Conservation (phyloP, 2,797 vertebrate species). For the Dendrocincla tyrannina region DNA sequence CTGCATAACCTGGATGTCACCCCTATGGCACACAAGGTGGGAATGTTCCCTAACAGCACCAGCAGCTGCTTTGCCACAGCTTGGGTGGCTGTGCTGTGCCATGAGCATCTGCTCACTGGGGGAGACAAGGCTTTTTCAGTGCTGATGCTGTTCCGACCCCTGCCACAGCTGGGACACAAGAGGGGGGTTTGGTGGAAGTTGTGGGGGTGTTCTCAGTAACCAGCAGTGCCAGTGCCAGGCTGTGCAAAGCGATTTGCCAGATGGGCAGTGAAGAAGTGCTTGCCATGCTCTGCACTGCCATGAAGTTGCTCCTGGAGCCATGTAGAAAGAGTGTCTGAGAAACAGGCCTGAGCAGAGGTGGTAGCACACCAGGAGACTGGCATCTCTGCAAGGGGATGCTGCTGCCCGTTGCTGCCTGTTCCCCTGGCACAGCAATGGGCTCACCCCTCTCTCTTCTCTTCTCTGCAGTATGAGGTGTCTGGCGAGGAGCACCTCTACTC, state of each 20-base stretch:
- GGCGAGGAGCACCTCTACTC: constrained; percentile 91
- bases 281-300: fast-evolving
- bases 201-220: neutral
- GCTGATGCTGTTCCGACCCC: neutral
- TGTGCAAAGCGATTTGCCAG: fast-evolving
- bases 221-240: neutral
- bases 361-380: fast-evolving
- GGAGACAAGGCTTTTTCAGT: neutral
- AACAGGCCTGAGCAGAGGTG: fast-evolving
- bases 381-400: fast-evolving
- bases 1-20: neutral
- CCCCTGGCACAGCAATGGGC: fast-evolving
- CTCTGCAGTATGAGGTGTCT: constrained; percentile 80
- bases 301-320: neutral
- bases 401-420: neutral
- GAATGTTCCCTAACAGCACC: neutral
- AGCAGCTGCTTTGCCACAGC: neutral
- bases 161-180: fast-evolving
- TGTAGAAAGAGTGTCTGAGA: neutral
- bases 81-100: neutral
- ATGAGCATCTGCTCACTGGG: fast-evolving
- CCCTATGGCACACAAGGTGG: neutral
- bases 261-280: too few species aligned
- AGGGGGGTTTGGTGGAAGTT: neutral
- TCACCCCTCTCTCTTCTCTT: neutral